Evolutionary conservation across 1,140 invertebrate species (phyloP).

Genomic region (Helicoverpa zea): DNA sequence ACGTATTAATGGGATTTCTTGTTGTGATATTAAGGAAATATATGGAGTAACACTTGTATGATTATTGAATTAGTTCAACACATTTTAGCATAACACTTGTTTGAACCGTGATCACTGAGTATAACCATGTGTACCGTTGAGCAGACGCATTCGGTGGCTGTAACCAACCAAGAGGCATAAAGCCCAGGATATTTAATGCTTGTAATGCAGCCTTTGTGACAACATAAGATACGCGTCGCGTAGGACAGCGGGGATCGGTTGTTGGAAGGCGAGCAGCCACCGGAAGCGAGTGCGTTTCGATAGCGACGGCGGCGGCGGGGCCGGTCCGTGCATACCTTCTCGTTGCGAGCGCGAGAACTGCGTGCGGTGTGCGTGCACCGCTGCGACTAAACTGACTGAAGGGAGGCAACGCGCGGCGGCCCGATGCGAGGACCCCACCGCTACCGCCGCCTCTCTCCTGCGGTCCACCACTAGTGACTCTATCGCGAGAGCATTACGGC

Average conservation of each 20-base stretch:
- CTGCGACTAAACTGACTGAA: slow-evolving; percentile 80
- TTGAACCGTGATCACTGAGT: slow-evolving; percentile 41
- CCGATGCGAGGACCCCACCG: slow-evolving; percentile 78
- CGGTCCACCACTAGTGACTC: slow-evolving; percentile 78
- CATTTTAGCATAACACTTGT: slow-evolving; percentile 61
- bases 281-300: slow-evolving; percentile 78
- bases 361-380: slow-evolving; percentile 85
- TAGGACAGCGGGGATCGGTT: slow-evolving; percentile 53
- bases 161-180: slow-evolving; percentile 50
- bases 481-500: slow-evolving; percentile 79
- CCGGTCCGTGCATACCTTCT: slow-evolving; percentile 80
- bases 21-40: slow-evolving; percentile 54
- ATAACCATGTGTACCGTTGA: slow-evolving; percentile 52
- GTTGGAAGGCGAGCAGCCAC: slow-evolving; percentile 73
- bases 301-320: slow-evolving; percentile 54
- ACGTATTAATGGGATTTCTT: slow-evolving; percentile 51
- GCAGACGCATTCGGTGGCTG: slow-evolving; percentile 62
- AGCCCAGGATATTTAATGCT: slow-evolving; percentile 44
- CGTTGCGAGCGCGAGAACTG: slow-evolving; percentile 84
- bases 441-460: slow-evolving; percentile 75
- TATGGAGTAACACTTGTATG: slow-evolving; percentile 45
- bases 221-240: slow-evolving; percentile 49
- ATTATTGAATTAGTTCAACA: slow-evolving; percentile 69
- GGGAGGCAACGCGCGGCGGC: slow-evolving; percentile 73
- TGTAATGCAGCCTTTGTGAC: slow-evolving; percentile 26